Base-by-base conservation (phyloP, 2,888 invertebrate genomes). In the Luffia ferchaultella region DNA sequence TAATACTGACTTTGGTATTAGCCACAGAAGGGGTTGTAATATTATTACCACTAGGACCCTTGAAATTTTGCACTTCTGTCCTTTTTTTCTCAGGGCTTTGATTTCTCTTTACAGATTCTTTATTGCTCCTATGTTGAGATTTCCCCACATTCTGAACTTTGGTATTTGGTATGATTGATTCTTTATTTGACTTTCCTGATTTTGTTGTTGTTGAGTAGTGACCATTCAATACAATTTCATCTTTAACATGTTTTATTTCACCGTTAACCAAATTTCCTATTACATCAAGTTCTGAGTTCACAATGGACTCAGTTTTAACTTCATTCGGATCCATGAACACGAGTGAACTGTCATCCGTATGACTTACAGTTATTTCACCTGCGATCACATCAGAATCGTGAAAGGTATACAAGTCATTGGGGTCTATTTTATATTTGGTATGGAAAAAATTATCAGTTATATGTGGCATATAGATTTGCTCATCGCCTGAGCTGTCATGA, bases 341-440 rank as follows among this genome's bases (percentile, higher is more conserved):
- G 3, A 30, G 30, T 7, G 30, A 12, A 30, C 30, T 72, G 58
- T 83, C 83, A 60, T 83, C 83, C n/a, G 83, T 80, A 55, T 83
- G 75, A 59, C 75, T 72, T 2, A 83, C 83, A 51, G 83, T 83
- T 58, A 83, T 82, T 63, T 83, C 83, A 45, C 74, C 72, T 44
- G 83, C 79, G 50, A 83, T 77, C 5, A 80, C 75, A 63, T 85
- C 84, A 1, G 83, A 76, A 61, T 85, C 85, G 62, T 82, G 76
- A 65, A 85, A 85, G 49, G 84, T 83, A 57, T 84, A 84, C 44
- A 85, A 61, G 59, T 85, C 85, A 57, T 78, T 83, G 54, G 80
- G 79, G 68, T 83, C 82, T 62, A 82, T 80, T 73, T 83, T 84
- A 63, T 79, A 83, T 70, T 82, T 82, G 56, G 76, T 70, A 62